These are phyloP conservation scores for Machaerirhynchus nigripectus DNA, from an alignment of 2,113 vertebrate species.

Conservation along the genomic window DNA sequence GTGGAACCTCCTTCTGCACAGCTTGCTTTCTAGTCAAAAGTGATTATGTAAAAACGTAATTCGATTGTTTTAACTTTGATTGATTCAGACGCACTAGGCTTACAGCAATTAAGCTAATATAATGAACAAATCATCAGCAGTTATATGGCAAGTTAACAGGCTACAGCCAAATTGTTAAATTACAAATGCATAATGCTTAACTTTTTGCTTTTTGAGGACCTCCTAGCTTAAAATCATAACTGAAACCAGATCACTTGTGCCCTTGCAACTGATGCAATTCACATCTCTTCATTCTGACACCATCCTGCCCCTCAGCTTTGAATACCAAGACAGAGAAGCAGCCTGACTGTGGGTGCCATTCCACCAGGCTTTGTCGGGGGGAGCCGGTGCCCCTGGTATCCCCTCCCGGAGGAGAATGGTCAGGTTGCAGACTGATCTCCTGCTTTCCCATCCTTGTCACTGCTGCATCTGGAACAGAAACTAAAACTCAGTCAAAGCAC, in stretches of 20 bases:
- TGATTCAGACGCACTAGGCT: slow-evolving; percentile 8
- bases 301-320: background rate
- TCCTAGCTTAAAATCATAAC: background rate
- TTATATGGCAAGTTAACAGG: background rate
- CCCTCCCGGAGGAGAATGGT: rapidly evolving
- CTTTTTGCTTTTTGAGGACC: background rate
- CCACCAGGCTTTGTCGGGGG: background rate
- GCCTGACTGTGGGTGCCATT: background rate
- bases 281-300: background rate
- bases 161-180: background rate
- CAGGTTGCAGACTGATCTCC: background rate
- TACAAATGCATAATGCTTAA: background rate
- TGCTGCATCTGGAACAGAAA: background rate
- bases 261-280: rapidly evolving
- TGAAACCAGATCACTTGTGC: background rate
- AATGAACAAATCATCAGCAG: slow-evolving; percentile 6
- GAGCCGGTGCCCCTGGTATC: background rate
- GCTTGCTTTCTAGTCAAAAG: slow-evolving; percentile 22
- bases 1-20: background rate
- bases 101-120: slow-evolving; percentile 25
- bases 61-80: slow-evolving; percentile 44
- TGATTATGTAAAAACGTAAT: slow-evolving; percentile 20
- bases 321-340: background rate
- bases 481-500: background rate
- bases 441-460: background rate